phyloP scores from a whole-genome alignment of 2,888 invertebrate species.

The Dynastes hyllus region DNA sequence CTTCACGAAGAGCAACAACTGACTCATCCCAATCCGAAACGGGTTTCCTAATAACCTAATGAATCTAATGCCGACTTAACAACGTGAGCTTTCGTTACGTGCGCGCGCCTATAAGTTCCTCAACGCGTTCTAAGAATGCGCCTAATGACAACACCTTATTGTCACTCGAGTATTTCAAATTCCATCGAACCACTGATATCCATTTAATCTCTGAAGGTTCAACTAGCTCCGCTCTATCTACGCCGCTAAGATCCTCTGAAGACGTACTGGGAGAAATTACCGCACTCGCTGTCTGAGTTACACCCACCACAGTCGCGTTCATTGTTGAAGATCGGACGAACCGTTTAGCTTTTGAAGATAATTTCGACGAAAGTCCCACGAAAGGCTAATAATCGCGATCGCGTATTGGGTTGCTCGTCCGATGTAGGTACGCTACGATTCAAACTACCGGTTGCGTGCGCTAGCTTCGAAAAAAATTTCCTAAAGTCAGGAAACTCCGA shows the following conservation, averaged over 20 bases:
- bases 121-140: slow-evolving; percentile 37
- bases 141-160: background rate
- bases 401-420: too few relatives aligned
- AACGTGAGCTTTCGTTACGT: background rate
- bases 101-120: slow-evolving; percentile 9
- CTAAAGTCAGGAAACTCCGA: background rate
- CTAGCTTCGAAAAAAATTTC: background rate
- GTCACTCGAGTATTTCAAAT: slow-evolving; percentile 15
- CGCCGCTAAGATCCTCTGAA: too few relatives aligned
- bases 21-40: slow-evolving; percentile 47
- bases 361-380: too few relatives aligned
- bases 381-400: too few relatives aligned
- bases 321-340: too few relatives aligned
- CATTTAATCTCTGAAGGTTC: background rate
- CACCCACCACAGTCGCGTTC: too few relatives aligned
- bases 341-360: too few relatives aligned
- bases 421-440: background rate
- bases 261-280: too few relatives aligned
- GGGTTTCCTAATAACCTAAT: slow-evolving; percentile 28
- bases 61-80: slow-evolving; percentile 27
- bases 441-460: background rate
- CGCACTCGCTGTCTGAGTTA: too few relatives aligned
- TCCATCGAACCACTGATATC: background rate
- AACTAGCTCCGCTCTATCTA: too few relatives aligned
- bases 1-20: slow-evolving; percentile 42